Conservation (phyloP, 1,140 invertebrate species). For the Cephus cinctus region DNA sequence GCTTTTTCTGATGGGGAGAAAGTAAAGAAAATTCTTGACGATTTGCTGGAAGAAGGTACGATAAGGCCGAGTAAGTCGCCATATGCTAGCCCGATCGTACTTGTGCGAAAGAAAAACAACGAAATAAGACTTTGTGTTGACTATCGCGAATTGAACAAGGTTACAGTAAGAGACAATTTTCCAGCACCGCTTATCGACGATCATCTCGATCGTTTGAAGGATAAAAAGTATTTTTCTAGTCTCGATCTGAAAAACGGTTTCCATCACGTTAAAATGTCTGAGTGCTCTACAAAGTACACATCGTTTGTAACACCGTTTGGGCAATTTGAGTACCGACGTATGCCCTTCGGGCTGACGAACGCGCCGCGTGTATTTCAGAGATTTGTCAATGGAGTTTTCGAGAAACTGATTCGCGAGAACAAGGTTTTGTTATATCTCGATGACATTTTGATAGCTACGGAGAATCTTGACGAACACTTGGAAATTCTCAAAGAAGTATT, state of each 20-base stretch:
- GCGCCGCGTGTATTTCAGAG: not conserved
- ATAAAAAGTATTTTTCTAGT: slow-evolving; percentile 14
- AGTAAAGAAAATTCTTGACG: not conserved
- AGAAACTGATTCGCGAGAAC: too few relatives aligned
- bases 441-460: slow-evolving; percentile 25
- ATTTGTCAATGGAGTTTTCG: not conserved
- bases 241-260: slow-evolving; percentile 23
- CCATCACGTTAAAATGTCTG: slow-evolving; percentile 22
- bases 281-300: not conserved
- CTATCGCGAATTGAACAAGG: slow-evolving; percentile 20
- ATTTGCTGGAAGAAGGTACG: not conserved
- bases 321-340: not conserved
- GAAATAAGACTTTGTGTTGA: slow-evolving; percentile 20
- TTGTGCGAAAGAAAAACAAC: slow-evolving; percentile 17
- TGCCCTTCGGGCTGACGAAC: not conserved
- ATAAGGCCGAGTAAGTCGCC: slow-evolving; percentile 6
- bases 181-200: slow-evolving; percentile 11
- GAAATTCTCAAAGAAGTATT: not conserved
- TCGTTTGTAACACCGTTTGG: not conserved
- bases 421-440: slow-evolving; percentile 14
- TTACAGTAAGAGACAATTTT: slow-evolving; percentile 18
- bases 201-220: not conserved
- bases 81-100: slow-evolving; percentile 14
- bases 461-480: slow-evolving; percentile 12
- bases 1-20: not conserved